Base-by-base conservation (phyloP, 1,140 invertebrate species). In the Teleogryllus occipitalis region DNA sequence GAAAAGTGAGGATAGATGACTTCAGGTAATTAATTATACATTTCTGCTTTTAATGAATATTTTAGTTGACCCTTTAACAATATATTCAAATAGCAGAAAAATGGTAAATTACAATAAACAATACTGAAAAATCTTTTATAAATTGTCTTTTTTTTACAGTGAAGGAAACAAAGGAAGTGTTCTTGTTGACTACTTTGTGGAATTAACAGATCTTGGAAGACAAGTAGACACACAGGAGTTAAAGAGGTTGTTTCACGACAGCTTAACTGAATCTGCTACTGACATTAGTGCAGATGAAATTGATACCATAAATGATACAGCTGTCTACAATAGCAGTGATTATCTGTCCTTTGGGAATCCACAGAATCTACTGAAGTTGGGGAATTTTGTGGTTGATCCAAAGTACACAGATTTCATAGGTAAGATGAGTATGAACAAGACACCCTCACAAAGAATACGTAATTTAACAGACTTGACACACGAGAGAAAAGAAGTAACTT, bases 381-480 rank as follows among this genome's bases (percentile, higher is more conserved):
- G 95, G 48, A 90, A 91, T 82, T 96, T 95, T 83, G 88, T 90
- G 0, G 91, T 97, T 80, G 95, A 97, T 88, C 93, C 95, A 0
- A 90, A 91, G 81, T 94, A 90, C 84, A 96, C 95, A n/a, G 95
- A 96, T 85, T 96, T 96, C 84, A 92, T 95, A 84, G 94, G 94
- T 95, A 87, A 85, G 87, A 86, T 78, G 5, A 81, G 72, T 47
- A 39, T 21, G 12, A 75, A 21, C 1, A 39, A 39, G 27, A 39
- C 27, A 39, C 5, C 27, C 27, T 39, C 27, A 39, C 27, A 39
- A 39, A 39, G 27, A 39, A 5, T 39, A 39, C 27, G 27, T 39
- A 39, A 39, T 39, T 39, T 2, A 39, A 39, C 1, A 39, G 27
- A 39, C 27, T 39, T 39, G 27, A 39, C 27, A 39, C 27, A 39